A percentile compares a stretch with the other conserved stretches of the same genome.
phyloP scores from a whole-genome alignment of 2,113 vertebrate genomes.

The Limanda limanda region DNA sequence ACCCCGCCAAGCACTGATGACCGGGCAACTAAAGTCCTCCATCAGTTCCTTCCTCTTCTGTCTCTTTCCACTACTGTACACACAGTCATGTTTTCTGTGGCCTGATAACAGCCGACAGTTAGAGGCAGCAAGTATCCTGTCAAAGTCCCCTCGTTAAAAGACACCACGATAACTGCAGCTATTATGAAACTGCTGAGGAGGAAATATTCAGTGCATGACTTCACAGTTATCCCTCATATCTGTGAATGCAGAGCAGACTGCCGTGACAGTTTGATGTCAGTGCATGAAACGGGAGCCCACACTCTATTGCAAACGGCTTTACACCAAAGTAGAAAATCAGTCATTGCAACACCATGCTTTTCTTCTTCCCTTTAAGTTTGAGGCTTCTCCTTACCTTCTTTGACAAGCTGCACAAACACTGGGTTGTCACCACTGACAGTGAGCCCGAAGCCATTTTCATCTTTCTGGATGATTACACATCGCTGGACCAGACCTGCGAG shows the following conservation, averaged over 20 bases:
- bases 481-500: conserved; percentile 95
- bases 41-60: conserved; percentile 39
- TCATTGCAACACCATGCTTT: not conserved
- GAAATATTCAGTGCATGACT: conserved; percentile 23
- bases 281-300: not conserved
- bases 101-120: conserved; percentile 33
- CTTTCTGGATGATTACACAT: conserved; percentile 98
- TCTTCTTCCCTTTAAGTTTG: conserved; percentile 10
- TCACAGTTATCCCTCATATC: conserved; percentile 33
- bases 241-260: conserved; percentile 19
- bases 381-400: conserved; percentile 88
- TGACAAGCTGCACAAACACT: conserved; percentile 99
- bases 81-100: conserved; percentile 30
- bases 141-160: conserved; percentile 24
- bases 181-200: conserved; percentile 28
- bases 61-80: conserved; percentile 17
- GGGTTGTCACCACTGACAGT: conserved; percentile 99
- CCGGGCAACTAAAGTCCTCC: conserved; percentile 30
- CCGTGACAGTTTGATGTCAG: conserved; percentile 35
- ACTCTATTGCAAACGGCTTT: conserved; percentile 9
- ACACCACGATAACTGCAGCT: conserved; percentile 28
- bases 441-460: conserved; percentile 98
- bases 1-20: conserved; percentile 26
- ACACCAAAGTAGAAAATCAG: not conserved
- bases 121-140: conserved; percentile 28